phyloP scores from a whole-genome alignment of 2,888 invertebrate genomes.

The Sphecodes monilicornis region DNA sequence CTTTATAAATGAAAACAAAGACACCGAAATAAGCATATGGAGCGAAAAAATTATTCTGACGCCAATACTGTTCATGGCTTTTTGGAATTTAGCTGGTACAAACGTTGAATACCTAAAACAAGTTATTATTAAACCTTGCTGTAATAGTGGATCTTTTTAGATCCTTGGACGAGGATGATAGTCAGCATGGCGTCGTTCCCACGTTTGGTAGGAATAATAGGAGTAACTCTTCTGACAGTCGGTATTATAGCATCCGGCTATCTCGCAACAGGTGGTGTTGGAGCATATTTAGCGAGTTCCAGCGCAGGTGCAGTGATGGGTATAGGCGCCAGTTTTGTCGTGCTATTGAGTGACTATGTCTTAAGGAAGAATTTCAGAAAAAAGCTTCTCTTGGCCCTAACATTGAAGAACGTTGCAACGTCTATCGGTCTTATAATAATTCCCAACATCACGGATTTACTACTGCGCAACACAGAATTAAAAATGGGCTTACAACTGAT shows the following conservation, averaged over 20 bases:
- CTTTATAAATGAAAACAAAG: constrained; percentile 61
- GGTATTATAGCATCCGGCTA: constrained; percentile 80
- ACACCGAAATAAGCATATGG: constrained; percentile 84
- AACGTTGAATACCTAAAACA: neutral
- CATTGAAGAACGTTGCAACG: constrained; percentile 72
- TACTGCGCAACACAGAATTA: constrained; percentile 67
- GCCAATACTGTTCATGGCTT: constrained; percentile 87
- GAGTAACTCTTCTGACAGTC: constrained; percentile 74
- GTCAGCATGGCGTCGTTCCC: constrained; percentile 82
- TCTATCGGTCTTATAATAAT: constrained; percentile 73
- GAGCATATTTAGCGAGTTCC: constrained; percentile 78
- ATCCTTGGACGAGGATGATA: constrained; percentile 87
- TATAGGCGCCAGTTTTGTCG: constrained; percentile 78
- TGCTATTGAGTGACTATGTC: constrained; percentile 74
- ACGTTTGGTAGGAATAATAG: constrained; percentile 76
- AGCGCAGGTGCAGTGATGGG: constrained; percentile 82
- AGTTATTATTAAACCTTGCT: neutral
- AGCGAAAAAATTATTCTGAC: constrained; percentile 87
- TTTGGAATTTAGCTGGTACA: constrained; percentile 85
- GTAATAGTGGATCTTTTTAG: constrained; percentile 76
- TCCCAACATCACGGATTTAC: constrained; percentile 71
- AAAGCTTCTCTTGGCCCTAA: constrained; percentile 71
- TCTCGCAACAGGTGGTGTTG: constrained; percentile 79
- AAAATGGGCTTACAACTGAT: constrained; percentile 74
- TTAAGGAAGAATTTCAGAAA: constrained; percentile 75